Evolutionary conservation across 2,797 vertebrate species (phyloP).

Genomic region (Syngnathus acus): DNA sequence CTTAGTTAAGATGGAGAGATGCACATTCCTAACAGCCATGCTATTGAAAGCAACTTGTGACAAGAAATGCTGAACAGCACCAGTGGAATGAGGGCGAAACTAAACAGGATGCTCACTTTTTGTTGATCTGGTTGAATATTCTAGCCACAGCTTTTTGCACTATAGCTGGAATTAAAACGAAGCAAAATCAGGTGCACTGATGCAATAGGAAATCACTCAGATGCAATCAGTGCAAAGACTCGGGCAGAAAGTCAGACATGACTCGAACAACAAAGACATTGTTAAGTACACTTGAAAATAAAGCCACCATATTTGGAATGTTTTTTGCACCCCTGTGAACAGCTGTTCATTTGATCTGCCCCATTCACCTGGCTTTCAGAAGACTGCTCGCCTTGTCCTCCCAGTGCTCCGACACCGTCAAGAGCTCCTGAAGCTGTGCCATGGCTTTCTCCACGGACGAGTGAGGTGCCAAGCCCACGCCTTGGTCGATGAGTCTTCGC

Average conservation of each 20-base stretch:
- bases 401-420: constrained; percentile 90
- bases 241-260: constrained; percentile 23
- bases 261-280: constrained; percentile 7
- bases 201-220: constrained; percentile 40
- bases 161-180: constrained; percentile 65
- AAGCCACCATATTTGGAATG: background rate
- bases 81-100: constrained; percentile 61
- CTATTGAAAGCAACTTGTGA: constrained; percentile 55
- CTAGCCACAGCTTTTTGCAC: constrained; percentile 65
- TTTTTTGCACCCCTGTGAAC: background rate
- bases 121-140: constrained; percentile 66
- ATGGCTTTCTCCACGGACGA: constrained; percentile 86
- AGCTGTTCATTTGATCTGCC: background rate
- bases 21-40: constrained; percentile 57
- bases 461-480: constrained; percentile 82
- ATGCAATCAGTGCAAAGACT: constrained; percentile 42
- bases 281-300: background rate
- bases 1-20: constrained; percentile 37
- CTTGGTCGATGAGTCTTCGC: constrained; percentile 90
- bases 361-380: constrained; percentile 84
- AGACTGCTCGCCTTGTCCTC: constrained; percentile 88
- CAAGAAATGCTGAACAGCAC: constrained; percentile 52
- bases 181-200: constrained; percentile 65
- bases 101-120: constrained; percentile 69
- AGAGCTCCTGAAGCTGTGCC: constrained; percentile 89